A percentile compares a stretch with the other conserved stretches of the same genome.
These are phyloP conservation scores for Antheraea yamamai DNA, from an alignment of 2,888 invertebrate genomes.

Conservation along the genomic window DNA sequence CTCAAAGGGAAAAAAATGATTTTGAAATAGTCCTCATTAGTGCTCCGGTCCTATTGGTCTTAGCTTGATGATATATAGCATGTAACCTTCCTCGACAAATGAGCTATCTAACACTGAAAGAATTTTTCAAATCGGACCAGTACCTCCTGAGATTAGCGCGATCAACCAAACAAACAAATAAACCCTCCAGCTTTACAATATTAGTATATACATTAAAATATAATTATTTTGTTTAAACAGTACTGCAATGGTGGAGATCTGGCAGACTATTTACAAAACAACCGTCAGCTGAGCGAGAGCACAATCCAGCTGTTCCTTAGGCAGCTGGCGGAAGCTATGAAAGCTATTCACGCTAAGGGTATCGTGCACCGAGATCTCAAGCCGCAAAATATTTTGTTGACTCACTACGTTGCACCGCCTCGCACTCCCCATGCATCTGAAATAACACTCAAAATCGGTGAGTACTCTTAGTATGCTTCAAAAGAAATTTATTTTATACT, in stretches of 20 bases:
- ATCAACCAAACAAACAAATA: no score
- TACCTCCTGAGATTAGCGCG: no score
- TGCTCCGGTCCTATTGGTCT: no score
- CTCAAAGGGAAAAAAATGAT: no score
- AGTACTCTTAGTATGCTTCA: constrained; percentile 31
- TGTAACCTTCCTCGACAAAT: no score
- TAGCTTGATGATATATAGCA: no score
- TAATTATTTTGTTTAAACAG: constrained; percentile 73
- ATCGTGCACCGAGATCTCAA: constrained; percentile 99
- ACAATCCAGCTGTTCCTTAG: constrained; percentile 97
- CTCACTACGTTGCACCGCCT: constrained; percentile 85
- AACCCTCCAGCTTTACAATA: no score
- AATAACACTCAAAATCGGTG: constrained; percentile 97
- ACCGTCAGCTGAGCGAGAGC: constrained; percentile 97
- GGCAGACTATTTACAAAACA: constrained; percentile 96
- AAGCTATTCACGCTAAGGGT: constrained; percentile 97
- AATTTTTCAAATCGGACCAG: no score
- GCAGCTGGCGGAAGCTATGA: constrained; percentile 98
- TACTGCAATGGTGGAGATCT: constrained; percentile 99
- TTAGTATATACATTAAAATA: neutral
- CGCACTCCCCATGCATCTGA: constrained; percentile 88
- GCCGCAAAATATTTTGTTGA: constrained; percentile 98
- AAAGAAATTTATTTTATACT: no score
- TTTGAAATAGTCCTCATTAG: no score
- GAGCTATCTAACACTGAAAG: no score